Conservation (phyloP, 2,113 vertebrate species). For the Notechis scutatus region DNA sequence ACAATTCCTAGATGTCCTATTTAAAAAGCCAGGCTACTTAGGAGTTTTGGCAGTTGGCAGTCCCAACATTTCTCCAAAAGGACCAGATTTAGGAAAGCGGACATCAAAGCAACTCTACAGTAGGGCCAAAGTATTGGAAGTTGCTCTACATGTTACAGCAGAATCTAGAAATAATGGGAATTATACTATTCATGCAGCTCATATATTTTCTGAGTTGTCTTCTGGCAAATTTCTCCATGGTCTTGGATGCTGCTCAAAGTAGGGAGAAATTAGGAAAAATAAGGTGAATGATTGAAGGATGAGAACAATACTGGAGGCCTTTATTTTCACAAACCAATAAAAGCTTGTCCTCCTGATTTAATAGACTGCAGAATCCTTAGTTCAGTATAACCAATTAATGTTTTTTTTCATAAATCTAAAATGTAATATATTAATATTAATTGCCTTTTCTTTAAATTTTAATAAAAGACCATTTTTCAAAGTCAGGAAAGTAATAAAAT, state of each 20-base stretch:
- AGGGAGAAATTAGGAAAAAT: not conserved
- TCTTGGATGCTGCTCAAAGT: not conserved
- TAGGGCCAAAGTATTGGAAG: not conserved
- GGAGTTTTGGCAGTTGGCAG: not conserved
- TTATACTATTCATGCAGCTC: not conserved
- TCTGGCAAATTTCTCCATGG: not conserved
- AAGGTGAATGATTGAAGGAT: not conserved
- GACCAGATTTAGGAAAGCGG: not conserved
- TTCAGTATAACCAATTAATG: not conserved
- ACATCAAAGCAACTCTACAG: not conserved
- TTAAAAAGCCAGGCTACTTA: not conserved
- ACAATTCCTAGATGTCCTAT: not conserved
- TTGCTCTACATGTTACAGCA: not conserved
- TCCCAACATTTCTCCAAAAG: not conserved
- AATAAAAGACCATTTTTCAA: not conserved
- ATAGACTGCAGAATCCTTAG: not conserved
- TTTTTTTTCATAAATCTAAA: not conserved
- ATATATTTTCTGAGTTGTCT: not conserved
- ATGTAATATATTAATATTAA: not conserved
- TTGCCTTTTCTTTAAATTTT: not conserved
- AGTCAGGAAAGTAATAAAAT: not conserved
- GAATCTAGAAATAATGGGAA: not conserved
- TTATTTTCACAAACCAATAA: not conserved
- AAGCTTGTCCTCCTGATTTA: not conserved
- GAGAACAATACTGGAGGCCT: not conserved